A percentile compares a stretch with the other conserved stretches of the same genome.
Conservation (phyloP, 2,113 vertebrate species). For the Astur gentilis region DNA sequence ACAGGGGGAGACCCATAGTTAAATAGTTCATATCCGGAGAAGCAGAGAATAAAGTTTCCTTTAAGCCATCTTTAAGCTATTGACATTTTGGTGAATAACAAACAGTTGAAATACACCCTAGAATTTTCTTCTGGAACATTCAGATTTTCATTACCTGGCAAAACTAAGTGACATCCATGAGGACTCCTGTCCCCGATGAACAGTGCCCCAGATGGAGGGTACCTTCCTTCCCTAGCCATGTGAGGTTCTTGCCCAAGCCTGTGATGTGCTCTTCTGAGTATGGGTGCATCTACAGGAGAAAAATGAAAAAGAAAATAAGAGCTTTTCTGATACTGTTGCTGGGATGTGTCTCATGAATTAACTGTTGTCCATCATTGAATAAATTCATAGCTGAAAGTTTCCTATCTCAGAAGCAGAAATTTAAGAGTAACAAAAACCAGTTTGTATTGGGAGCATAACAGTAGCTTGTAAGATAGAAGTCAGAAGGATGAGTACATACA, state of each 20-base stretch:
- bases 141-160: neutral
- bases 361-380: neutral
- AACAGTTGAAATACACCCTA: neutral
- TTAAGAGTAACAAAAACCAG: neutral
- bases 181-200: neutral
- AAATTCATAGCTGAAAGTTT: neutral
- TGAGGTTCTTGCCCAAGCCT: neutral
- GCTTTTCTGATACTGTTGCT: neutral
- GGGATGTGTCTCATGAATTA: neutral
- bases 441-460: neutral
- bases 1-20: neutral
- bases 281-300: neutral
- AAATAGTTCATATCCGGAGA: neutral
- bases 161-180: neutral
- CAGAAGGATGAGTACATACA: neutral
- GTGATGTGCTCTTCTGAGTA: neutral
- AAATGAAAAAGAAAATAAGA: neutral
- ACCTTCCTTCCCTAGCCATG: neutral
- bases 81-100: neutral
- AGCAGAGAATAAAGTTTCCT: neutral
- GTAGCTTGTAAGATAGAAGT: neutral
- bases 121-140: neutral
- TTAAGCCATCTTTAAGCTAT: neutral
- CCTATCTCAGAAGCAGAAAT: neutral
- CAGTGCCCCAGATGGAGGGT: neutral